phyloP scores from a whole-genome alignment of 2,113 vertebrate genomes.

The Thomomys bottae region DNA sequence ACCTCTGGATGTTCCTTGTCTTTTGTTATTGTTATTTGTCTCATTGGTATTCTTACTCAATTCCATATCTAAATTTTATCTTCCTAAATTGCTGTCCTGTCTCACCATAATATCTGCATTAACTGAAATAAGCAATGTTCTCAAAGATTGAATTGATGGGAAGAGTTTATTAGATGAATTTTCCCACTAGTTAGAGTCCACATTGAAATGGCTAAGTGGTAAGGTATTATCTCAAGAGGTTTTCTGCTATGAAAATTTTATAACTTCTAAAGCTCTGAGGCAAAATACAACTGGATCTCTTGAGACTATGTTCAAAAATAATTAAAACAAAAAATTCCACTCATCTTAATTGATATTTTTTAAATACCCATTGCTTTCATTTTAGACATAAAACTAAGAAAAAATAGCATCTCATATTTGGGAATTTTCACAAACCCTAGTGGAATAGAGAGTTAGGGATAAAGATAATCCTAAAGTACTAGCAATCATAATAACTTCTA shows the following conservation, averaged over 20 bases:
- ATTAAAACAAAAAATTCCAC: slow-evolving; percentile 58
- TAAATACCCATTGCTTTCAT: slow-evolving; percentile 7
- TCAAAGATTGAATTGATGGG: slow-evolving; percentile 56
- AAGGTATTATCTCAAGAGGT: slow-evolving; percentile 51
- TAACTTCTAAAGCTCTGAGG: slow-evolving; percentile 66
- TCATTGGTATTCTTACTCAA: slow-evolving; percentile 46
- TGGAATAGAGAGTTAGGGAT: not conserved
- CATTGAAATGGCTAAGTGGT: slow-evolving; percentile 36
- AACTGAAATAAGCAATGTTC: slow-evolving; percentile 52
- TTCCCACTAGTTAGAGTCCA: slow-evolving; percentile 31
- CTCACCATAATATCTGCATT: slow-evolving; percentile 31
- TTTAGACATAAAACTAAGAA: slow-evolving; percentile 17
- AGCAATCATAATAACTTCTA: not conserved
- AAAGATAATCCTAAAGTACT: not conserved
- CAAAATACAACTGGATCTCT: slow-evolving; percentile 65
- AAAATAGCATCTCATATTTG: not conserved
- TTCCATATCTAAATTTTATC: slow-evolving; percentile 33
- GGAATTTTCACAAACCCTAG: slow-evolving; percentile 12
- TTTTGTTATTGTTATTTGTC: slow-evolving; percentile 30
- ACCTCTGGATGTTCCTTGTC: not conserved
- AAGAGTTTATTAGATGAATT: slow-evolving; percentile 39
- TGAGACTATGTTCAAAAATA: slow-evolving; percentile 52
- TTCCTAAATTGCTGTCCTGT: not conserved
- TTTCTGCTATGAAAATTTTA: slow-evolving; percentile 67
- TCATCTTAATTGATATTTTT: slow-evolving; percentile 33